Evolutionary conservation across 2,888 invertebrate genomes (phyloP).

Genomic region (Matsumyia berberina): DNA sequence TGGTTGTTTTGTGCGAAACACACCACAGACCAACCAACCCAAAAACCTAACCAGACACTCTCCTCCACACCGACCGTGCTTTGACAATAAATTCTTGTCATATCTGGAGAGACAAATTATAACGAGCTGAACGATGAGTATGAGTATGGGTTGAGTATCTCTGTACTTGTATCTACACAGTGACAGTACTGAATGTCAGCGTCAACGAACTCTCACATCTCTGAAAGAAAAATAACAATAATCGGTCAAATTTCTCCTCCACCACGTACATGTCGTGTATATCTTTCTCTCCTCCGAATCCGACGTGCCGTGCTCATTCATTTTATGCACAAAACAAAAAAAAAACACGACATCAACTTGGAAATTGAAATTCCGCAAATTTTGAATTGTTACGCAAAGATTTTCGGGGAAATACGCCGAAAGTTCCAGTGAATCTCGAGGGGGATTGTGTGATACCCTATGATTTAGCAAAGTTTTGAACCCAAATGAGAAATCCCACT

Average conservation of each 20-base stretch:
- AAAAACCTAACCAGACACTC: constrained; percentile 3
- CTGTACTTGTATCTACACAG: constrained; percentile 6
- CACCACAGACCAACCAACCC: neutral
- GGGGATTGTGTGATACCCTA: too few species aligned
- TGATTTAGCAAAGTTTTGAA: too few species aligned
- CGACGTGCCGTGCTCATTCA: constrained; percentile 43
- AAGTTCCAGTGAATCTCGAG: too few species aligned
- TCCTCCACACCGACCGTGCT: constrained; percentile 40
- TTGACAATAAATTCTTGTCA: constrained; percentile 73
- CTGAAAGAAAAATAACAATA: constrained; percentile 25
- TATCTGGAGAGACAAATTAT: constrained; percentile 75
- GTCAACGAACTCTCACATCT: constrained; percentile 68
- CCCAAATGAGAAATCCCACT: too few species aligned
- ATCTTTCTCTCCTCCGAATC: constrained; percentile 38
- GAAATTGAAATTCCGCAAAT: constrained; percentile 64
- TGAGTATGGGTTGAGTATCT: constrained; percentile 20
- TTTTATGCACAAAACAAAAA: constrained; percentile 45
- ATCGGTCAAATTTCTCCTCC: constrained; percentile 46
- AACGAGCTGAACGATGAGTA: constrained; percentile 47
- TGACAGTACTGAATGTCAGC: constrained; percentile 37
- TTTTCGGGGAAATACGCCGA: too few species aligned
- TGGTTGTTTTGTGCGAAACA: neutral
- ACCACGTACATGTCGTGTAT: constrained; percentile 20
- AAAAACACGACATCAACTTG: constrained; percentile 8
- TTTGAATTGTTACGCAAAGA: constrained; percentile 68